A percentile compares a stretch with the other conserved stretches of the same genome.
Evolutionary conservation across 2,888 invertebrate species (phyloP).

Genomic region (Busseola fusca): DNA sequence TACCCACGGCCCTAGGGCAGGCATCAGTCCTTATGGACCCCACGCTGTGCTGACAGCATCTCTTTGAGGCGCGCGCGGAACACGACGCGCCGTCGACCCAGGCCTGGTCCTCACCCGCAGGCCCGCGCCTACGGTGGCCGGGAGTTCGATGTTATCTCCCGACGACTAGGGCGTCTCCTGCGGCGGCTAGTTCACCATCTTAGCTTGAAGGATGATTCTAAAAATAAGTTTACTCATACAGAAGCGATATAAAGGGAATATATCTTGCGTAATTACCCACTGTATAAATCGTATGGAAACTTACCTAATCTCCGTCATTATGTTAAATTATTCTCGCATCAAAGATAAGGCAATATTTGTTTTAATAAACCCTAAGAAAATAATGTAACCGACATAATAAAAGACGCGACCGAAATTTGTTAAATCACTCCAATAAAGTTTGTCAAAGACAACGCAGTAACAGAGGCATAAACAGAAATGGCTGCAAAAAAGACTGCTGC

Average conservation of each 20-base stretch:
- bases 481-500: slow-evolving; percentile 17
- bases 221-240: slow-evolving; percentile 1
- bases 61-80: too few species aligned
- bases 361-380: slow-evolving; percentile 27
- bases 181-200: too few species aligned
- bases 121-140: too few species aligned
- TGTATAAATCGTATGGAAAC: slow-evolving; percentile 42
- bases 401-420: slow-evolving; percentile 33
- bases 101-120: too few species aligned
- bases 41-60: too few species aligned
- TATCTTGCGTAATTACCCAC: slow-evolving; percentile 20
- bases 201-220: background rate
- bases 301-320: slow-evolving; percentile 41
- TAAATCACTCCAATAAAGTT: slow-evolving; percentile 38
- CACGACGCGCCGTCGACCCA: too few species aligned
- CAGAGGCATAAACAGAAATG: slow-evolving; percentile 45
- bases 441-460: slow-evolving; percentile 16
- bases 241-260: slow-evolving; percentile 10
- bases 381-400: slow-evolving; percentile 40
- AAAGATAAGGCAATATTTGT: slow-evolving; percentile 44
- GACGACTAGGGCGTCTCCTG: too few species aligned
- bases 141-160: too few species aligned
- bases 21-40: too few species aligned
- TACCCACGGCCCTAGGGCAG: too few species aligned
- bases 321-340: slow-evolving; percentile 32